Evolutionary conservation across 2,888 invertebrate genomes (phyloP), one percentile per base, ranked within the genome.

Genomic region (Lucinisca nassula): DNA sequence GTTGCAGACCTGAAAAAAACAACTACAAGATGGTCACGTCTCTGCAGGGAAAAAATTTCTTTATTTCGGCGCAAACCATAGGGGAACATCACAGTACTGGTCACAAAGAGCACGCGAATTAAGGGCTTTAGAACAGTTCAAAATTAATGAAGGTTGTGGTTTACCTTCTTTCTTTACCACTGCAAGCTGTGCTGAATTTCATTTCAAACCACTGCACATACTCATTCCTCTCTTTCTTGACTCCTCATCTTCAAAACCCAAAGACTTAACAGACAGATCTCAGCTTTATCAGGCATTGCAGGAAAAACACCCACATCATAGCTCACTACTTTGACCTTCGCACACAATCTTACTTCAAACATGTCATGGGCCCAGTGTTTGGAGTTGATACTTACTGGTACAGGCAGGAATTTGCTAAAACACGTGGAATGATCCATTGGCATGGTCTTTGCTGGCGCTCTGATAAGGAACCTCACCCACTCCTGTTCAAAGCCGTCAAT

Each of bases 331-430:
- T 92, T 90, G 91, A 92, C 61, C 38, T 85, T 6, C 27, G 91
- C 40, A 92, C 91, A 58, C 27, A 79, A 24, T 85, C 81, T n/a
- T 92, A 92, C 58, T 91, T 92, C 74, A 35, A 79, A 27, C 40
- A 88, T 3, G 92, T 92, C 17, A 92, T 92, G 90, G 73, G 58
- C 12, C 90, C 90, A 49, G 86, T 88, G 1, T 92, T 92, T 90
- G 85, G 84, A n/a, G 91, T 92, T 32, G 78, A 89, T 45, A 61
- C 88, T 3, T 92, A 74, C 40, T 93, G 93, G 93, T 92, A 90
- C 58, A n/a, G 92, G n/a, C 85, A 90, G 76, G 89, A 91, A 78
- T 91, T 92, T 85, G 91, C 90, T 0, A 90, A 92, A 72, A 91
- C 92, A 4, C 72, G 92, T 40, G 91, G 89, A 3, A 90, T 92